Percentiles rank a stretch among this genome's conserved stretches.
phyloP scores from a whole-genome alignment of 2,113 vertebrate genomes.

The Psettodes erumei region DNA sequence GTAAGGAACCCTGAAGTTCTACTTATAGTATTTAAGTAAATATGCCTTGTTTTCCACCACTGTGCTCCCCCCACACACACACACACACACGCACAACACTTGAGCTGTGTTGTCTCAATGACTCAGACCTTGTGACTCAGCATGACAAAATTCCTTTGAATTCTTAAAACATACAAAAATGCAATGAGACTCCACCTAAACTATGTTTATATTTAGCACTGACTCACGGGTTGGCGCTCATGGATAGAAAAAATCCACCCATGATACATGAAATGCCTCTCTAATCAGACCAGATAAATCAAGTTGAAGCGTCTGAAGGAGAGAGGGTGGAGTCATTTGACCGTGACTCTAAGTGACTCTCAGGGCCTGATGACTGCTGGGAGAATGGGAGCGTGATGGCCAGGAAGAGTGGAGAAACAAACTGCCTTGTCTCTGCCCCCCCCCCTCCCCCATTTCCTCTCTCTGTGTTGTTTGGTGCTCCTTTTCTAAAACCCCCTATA shows the following conservation, averaged over 20 bases:
- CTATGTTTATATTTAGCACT: slow-evolving; percentile 62
- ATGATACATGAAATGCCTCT: slow-evolving; percentile 57
- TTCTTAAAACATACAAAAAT: slow-evolving; percentile 40
- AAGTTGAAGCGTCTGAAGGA: slow-evolving; percentile 26
- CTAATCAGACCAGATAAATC: slow-evolving; percentile 63
- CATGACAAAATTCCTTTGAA: slow-evolving; percentile 44
- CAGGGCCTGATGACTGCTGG: slow-evolving; percentile 10
- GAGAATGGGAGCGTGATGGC: slow-evolving; percentile 36
- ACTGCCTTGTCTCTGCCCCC: slow-evolving; percentile 19
- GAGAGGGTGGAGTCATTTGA: slow-evolving; percentile 9
- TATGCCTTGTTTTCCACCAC: not conserved
- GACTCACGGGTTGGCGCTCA: slow-evolving; percentile 44
- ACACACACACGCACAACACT: too few relatives aligned
- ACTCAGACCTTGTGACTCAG: slow-evolving; percentile 62
- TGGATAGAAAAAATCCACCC: not conserved
- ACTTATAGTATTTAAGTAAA: not conserved
- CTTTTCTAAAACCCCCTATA: not conserved
- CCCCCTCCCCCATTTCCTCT: slow-evolving; percentile 56
- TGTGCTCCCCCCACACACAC: not conserved
- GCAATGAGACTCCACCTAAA: slow-evolving; percentile 53
- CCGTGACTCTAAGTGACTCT: slow-evolving; percentile 11
- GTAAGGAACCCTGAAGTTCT: not conserved
- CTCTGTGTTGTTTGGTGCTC: slow-evolving; percentile 42
- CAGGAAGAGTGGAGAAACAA: slow-evolving; percentile 56
- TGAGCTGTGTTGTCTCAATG: not conserved